phyloP scores from a whole-genome alignment of 2,888 invertebrate species.

The Balanococcus diminutus region DNA sequence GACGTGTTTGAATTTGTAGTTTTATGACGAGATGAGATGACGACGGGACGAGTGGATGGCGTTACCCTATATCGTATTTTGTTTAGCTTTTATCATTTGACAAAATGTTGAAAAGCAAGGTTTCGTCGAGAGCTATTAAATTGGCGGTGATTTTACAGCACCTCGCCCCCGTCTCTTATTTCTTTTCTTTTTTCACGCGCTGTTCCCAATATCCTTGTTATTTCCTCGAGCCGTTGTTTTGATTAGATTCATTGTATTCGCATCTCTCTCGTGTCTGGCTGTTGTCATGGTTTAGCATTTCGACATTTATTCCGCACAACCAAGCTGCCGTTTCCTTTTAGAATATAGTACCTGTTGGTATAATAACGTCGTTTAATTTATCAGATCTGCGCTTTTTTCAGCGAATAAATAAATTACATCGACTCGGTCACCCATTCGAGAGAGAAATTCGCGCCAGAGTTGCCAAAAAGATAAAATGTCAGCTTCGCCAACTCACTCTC shows the following conservation, averaged over 20 bases:
- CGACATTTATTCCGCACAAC: neutral
- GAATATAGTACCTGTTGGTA: neutral
- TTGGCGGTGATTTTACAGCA: slow-evolving; percentile 8
- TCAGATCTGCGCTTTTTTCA: neutral
- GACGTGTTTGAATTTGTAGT: neutral
- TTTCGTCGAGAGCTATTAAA: neutral
- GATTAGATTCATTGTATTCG: slow-evolving; percentile 13
- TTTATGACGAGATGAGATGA: no score
- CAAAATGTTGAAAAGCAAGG: slow-evolving; percentile 16
- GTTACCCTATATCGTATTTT: neutral
- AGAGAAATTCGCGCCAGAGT: no score
- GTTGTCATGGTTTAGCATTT: slow-evolving; percentile 19
- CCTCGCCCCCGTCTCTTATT: neutral
- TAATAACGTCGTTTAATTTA: neutral
- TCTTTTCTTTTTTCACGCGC: neutral
- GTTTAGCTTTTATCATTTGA: neutral
- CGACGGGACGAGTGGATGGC: no score
- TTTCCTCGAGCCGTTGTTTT: neutral
- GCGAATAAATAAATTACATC: neutral
- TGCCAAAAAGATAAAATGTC: no score
- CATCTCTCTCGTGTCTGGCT: slow-evolving; percentile 22
- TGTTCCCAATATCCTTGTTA: neutral
- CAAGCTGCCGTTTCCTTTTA: neutral
- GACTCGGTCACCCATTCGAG: neutral
- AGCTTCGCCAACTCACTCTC: neutral